These are phyloP conservation scores for Cisticola juncidis DNA, from an alignment of 2,113 vertebrate species.

Conservation along the genomic window DNA sequence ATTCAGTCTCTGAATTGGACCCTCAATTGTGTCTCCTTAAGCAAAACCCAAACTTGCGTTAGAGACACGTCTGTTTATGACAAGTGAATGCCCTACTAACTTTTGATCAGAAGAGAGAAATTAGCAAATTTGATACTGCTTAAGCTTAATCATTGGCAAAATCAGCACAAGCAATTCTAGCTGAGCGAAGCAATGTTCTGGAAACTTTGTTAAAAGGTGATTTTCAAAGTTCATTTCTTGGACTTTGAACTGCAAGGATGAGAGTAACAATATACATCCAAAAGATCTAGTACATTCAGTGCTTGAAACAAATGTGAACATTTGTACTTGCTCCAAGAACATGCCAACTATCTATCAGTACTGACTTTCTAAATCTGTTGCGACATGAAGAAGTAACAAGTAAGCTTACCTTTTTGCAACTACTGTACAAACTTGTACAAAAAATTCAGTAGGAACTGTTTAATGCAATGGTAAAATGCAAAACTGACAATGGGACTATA, in stretches of 20 bases:
- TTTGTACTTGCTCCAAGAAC: conserved; percentile 6
- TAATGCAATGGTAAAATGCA: background rate
- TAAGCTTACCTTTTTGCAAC: background rate
- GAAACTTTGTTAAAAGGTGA: conserved; percentile 18
- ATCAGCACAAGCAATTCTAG: background rate
- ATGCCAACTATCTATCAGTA: background rate
- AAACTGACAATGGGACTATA: background rate
- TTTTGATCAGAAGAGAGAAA: conserved; percentile 27
- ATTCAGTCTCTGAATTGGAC: background rate
- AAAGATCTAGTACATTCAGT: background rate
- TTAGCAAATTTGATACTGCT: background rate
- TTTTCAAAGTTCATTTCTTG: conserved; percentile 11
- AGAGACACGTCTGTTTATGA: background rate
- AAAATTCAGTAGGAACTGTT: background rate
- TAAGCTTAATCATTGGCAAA: conserved; percentile 51
- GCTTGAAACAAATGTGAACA: background rate
- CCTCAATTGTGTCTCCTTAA: background rate
- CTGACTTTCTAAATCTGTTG: background rate
- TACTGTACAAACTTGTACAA: background rate
- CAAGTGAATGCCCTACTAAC: conserved; percentile 14
- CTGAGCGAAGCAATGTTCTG: conserved; percentile 35
- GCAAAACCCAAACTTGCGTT: background rate
- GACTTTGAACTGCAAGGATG: background rate
- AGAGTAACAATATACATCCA: background rate
- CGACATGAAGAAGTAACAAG: background rate